These are phyloP conservation scores for Tachypleus tridentatus DNA, from an alignment of 1,140 invertebrate genomes.

Conservation along the genomic window DNA sequence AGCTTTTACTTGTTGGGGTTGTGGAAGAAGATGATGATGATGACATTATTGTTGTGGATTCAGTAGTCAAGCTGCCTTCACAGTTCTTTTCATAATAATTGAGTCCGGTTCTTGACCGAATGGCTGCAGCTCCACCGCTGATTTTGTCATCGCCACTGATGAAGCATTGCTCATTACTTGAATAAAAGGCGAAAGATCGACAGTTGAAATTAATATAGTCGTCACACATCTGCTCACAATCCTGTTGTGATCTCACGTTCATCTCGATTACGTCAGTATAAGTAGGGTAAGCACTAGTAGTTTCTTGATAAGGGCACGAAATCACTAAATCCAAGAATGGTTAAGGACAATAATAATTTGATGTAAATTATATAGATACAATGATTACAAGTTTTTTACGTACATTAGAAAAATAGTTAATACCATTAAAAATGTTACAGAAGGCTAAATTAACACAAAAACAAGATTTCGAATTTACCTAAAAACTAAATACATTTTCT, in stretches of 20 bases:
- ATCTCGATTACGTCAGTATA: conserved; percentile 36
- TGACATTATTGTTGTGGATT: conserved; percentile 9
- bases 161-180: conserved; percentile 38
- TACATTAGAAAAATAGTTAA: no score
- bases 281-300: conserved; percentile 33
- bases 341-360: no score
- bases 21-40: conserved; percentile 5
- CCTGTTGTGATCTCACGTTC: conserved; percentile 31
- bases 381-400: no score
- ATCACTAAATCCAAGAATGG: no score
- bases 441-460: no score
- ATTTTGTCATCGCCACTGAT: conserved; percentile 32
- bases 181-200: conserved; percentile 37
- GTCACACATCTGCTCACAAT: conserved; percentile 35
- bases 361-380: no score
- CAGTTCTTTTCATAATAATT: conserved; percentile 37
- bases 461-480: no score
- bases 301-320: conserved; percentile 25
- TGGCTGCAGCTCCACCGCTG: conserved; percentile 24
- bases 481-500: no score
- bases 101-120: conserved; percentile 34
- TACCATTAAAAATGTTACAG: no score
- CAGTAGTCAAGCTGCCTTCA: conserved; percentile 16
- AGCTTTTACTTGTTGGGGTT: conserved; percentile 4
- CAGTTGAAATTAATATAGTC: conserved; percentile 35